These are phyloP conservation scores for Emberiza fucata DNA, from an alignment of 2,113 vertebrate species.

Conservation along the genomic window DNA sequence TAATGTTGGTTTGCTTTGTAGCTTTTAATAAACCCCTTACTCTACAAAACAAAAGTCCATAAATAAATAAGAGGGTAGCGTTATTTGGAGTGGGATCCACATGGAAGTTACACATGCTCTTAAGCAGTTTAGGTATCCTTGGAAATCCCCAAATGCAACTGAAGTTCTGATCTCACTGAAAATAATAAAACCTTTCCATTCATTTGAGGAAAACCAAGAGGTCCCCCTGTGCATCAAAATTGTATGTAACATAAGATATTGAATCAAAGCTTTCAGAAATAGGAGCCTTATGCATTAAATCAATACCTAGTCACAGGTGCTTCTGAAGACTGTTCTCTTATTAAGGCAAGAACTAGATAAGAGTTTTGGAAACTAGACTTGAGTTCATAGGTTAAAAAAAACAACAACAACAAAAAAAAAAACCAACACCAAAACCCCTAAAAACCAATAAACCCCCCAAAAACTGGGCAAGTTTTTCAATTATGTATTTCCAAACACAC, in stretches of 20 bases:
- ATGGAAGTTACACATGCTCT: fast-evolving
- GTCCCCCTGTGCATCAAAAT: background rate
- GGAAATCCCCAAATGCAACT: background rate
- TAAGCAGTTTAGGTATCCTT: background rate
- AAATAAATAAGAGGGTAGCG: background rate
- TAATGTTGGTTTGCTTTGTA: background rate
- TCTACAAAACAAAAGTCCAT: background rate
- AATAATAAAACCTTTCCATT: background rate
- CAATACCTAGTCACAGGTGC: background rate
- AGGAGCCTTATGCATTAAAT: background rate
- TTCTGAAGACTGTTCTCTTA: background rate
- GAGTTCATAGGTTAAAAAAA: background rate
- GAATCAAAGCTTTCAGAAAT: background rate
- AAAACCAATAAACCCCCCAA: background rate
- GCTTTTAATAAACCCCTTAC: background rate
- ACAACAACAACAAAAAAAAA: background rate
- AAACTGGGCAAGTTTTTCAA: background rate
- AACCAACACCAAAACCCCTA: background rate
- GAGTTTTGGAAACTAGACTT: fast-evolving
- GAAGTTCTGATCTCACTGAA: background rate
- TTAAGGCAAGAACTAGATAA: background rate
- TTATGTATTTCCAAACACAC: fast-evolving
- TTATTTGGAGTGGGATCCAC: background rate
- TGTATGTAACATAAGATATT: background rate
- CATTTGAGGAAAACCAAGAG: background rate